Conservation (phyloP, 2,797 vertebrate genomes). For the Danio albolineatus region DNA sequence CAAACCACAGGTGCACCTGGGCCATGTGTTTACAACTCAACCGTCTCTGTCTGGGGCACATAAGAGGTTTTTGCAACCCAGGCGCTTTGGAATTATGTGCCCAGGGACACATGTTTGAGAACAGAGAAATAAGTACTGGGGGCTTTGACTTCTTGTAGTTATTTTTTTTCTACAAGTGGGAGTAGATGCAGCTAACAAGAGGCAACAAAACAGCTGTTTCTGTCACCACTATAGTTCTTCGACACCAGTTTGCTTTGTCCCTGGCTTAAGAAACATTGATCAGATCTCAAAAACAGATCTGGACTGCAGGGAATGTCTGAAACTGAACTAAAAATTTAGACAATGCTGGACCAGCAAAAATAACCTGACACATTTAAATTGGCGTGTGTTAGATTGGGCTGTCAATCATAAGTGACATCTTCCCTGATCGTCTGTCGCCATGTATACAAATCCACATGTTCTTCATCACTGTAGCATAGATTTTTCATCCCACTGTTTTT, state of each 20-base stretch:
- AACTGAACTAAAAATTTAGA: too few species aligned
- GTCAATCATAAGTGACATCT: not conserved
- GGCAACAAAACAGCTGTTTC: not conserved
- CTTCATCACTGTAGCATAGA: not conserved
- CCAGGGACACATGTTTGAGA: too few species aligned
- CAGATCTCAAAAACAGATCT: too few species aligned
- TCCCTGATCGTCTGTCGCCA: not conserved
- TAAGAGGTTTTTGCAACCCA: not conserved
- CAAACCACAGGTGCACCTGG: constrained; percentile 19
- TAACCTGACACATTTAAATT: not conserved
- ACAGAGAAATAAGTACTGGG: too few species aligned
- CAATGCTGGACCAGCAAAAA: not conserved
- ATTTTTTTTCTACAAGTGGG: too few species aligned
- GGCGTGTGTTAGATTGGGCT: not conserved
- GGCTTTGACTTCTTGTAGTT: too few species aligned
- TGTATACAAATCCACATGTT: not conserved
- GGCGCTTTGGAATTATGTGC: too few species aligned
- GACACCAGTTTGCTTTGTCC: not conserved
- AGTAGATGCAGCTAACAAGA: too few species aligned
- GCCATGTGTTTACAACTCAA: not conserved
- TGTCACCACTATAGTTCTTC: not conserved
- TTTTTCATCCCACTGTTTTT: not conserved
- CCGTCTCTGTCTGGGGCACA: not conserved
- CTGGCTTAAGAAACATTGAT: not conserved
- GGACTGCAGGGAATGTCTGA: too few species aligned